Base-by-base conservation (phyloP, 2,797 vertebrate species). In the Heliangelus exortis region DNA sequence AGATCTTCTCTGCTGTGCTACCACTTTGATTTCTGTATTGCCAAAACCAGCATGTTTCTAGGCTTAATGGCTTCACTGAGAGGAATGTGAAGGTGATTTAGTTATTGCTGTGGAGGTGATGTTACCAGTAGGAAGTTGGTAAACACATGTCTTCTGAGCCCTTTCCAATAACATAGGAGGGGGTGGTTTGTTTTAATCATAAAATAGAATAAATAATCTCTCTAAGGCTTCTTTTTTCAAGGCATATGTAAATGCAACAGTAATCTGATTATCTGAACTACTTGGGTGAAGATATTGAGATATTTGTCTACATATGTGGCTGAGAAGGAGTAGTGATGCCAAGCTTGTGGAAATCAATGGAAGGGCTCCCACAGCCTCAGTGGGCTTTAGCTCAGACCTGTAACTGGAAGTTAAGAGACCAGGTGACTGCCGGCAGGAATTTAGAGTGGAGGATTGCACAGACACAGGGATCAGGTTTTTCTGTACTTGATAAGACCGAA, bases 21-120 rank as follows among this genome's bases (percentile, higher is more conserved):
- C 97, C 96, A 85, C 98, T 98, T 98, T 98, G 98, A 98, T 98
- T 97, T 97, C 98, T 96, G 97, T 97, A 98, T 98, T 98, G 98
- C 97, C 98, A 97, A 98, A 97, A 98, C 85, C 98, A 99, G 98
- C 98, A 97, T 98, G 98, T 98, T 97, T 98, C 98, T 96, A 92
- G 97, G 98, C 98, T 98, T 99, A 98, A 99, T 98, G 97, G 98
- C 98, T 98, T 99, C 98, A 98, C 97, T 51, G 95, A 98, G 96
- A 98, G 97, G 97, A 97, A 97, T 97, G 97, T 96, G 97, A 97
- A 98, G 98, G 98, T 98, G 98, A 98, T 98, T 98, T 98, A 95
- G 94, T 97, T 97, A 97, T 96, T 97, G 98, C 97, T 97, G 97
- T 96, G 66, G 83, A 98, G 97, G 95, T 98, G 96, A 96, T 95